Conservation (phyloP, 1,140 invertebrate species). For the Zaprionus gabonicus region DNA sequence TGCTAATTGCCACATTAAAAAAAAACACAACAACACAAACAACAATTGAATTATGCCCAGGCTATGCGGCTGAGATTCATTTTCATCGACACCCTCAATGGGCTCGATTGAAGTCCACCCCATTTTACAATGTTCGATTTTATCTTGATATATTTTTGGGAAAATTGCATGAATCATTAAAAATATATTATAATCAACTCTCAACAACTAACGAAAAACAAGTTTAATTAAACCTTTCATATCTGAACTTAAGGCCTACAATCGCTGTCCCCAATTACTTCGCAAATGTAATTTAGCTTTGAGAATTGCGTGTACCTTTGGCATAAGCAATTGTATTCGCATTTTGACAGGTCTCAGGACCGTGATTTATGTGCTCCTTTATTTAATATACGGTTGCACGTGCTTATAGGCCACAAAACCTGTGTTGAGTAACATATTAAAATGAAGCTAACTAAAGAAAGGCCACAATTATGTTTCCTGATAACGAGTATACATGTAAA, state of each 20-base stretch:
- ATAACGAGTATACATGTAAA: too few species aligned
- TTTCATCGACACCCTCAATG: conserved; percentile 29
- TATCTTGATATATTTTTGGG: neutral
- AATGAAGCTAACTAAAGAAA: conserved; percentile 28
- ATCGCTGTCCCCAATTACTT: neutral
- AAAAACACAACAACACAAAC: conserved; percentile 34
- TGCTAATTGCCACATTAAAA: conserved; percentile 71
- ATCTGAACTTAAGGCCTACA: neutral
- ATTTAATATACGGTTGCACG: conserved; percentile 72
- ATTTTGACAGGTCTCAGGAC: conserved; percentile 69
- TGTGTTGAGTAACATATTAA: conserved; percentile 25
- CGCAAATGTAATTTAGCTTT: neutral
- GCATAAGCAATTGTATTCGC: conserved; percentile 61
- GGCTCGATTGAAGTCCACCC: conserved; percentile 8
- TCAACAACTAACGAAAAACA: neutral
- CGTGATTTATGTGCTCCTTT: conserved; percentile 69
- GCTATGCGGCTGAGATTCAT: conserved; percentile 17
- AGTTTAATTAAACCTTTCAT: neutral
- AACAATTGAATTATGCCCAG: conserved; percentile 63
- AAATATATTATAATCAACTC: neutral
- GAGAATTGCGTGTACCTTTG: conserved; percentile 59
- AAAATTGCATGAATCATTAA: neutral
- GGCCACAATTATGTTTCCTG: conserved; percentile 19
- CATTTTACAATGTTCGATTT: conserved; percentile 55
- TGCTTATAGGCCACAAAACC: conserved; percentile 11